Evolutionary conservation across 2,888 invertebrate species (phyloP).

Genomic region (Agrypnus murinus): DNA sequence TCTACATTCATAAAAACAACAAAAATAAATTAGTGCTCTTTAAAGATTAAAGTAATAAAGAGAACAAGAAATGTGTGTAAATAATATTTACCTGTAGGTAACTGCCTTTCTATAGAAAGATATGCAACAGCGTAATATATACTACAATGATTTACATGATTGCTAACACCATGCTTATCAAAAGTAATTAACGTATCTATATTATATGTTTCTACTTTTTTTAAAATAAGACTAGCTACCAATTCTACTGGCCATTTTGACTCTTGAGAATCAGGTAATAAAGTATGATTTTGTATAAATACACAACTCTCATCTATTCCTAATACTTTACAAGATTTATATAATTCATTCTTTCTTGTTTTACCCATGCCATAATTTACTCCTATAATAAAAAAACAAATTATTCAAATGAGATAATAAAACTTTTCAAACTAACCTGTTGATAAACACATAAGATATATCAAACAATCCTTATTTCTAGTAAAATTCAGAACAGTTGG

Average conservation of each 20-base stretch:
- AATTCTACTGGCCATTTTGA: slow-evolving; percentile 84
- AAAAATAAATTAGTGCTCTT: too few relatives aligned
- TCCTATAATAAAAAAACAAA: slow-evolving; percentile 61
- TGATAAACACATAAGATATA: slow-evolving; percentile 90
- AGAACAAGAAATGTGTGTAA: too few relatives aligned
- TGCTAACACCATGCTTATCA: slow-evolving; percentile 94
- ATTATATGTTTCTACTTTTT: slow-evolving; percentile 82
- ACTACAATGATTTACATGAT: slow-evolving; percentile 93
- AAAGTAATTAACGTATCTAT: slow-evolving; percentile 94
- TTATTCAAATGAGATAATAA: not conserved
- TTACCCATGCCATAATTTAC: slow-evolving; percentile 70
- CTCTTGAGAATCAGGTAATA: slow-evolving; percentile 85
- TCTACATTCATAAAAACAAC: too few relatives aligned
- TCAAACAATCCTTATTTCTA: slow-evolving; percentile 78
- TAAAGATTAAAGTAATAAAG: too few relatives aligned
- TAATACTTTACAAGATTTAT: slow-evolving; percentile 84
- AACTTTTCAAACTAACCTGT: slow-evolving; percentile 76
- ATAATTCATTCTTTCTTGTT: slow-evolving; percentile 85
- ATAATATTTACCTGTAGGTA: slow-evolving; percentile 80
- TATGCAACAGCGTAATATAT: slow-evolving; percentile 88
- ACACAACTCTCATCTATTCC: slow-evolving; percentile 88
- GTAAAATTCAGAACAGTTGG: slow-evolving; percentile 86
- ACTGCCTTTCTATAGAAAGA: slow-evolving; percentile 82
- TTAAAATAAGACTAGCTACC: slow-evolving; percentile 77
- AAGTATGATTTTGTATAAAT: slow-evolving; percentile 80